phyloP scores from a whole-genome alignment of 2,888 invertebrate species.

The Sicus ferrugineus region DNA sequence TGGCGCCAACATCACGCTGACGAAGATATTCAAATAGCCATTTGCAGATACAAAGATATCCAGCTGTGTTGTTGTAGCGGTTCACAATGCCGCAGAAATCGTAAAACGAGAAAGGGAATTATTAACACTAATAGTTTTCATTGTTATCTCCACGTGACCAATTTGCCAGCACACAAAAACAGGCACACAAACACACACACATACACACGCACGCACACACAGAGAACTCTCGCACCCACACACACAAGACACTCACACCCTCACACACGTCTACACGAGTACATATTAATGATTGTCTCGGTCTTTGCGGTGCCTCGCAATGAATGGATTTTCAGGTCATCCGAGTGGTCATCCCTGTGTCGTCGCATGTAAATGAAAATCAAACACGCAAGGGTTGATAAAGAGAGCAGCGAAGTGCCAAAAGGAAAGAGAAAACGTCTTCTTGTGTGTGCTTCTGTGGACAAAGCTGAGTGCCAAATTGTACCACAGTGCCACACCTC shows the following conservation, averaged over 20 bases:
- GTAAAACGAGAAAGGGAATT: neutral
- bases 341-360: conserved; percentile 17
- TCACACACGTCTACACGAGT: neutral
- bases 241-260: neutral
- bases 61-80: conserved; percentile 35
- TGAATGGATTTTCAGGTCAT: conserved; percentile 11
- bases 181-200: neutral
- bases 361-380: conserved; percentile 63
- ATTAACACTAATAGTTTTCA: conserved; percentile 31
- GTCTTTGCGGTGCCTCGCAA: conserved; percentile 7
- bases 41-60: neutral
- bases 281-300: no score
- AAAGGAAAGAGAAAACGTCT: neutral
- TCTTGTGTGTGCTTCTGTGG: conserved; percentile 3
- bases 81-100: conserved; percentile 14
- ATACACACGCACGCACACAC: neutral
- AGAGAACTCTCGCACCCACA: neutral
- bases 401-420: conserved; percentile 15
- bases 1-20: conserved; percentile 30
- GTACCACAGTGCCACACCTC: conserved; percentile 18
- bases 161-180: neutral
- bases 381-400: conserved; percentile 60
- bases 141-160: neutral
- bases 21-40: neutral
- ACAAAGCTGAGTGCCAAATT: neutral